A percentile compares a stretch with the other conserved stretches of the same genome.
Evolutionary conservation across 2,888 invertebrate genomes (phyloP).

Genomic region (Taenaris catops): DNA sequence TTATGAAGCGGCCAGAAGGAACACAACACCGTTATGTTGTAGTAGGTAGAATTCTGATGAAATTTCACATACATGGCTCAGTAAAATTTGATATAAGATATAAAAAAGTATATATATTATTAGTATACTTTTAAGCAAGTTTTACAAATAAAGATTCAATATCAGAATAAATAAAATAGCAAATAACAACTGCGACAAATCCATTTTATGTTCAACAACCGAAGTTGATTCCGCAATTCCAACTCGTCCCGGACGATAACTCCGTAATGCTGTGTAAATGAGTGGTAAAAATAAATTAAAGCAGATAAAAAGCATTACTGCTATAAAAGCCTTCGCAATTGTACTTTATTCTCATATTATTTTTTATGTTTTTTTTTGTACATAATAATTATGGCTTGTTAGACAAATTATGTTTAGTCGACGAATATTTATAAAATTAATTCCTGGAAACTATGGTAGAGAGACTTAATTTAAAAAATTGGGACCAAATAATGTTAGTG

Average conservation of each 20-base stretch:
- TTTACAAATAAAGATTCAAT: slow-evolving; percentile 3
- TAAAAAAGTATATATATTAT: too few species aligned
- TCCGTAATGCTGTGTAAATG: slow-evolving; percentile 15
- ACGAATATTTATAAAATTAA: too few species aligned
- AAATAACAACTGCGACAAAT: slow-evolving; percentile 14
- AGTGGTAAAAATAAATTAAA: slow-evolving; percentile 15
- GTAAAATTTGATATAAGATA: too few species aligned
- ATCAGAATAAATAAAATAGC: slow-evolving; percentile 9
- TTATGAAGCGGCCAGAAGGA: too few species aligned
- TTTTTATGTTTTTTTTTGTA: slow-evolving; percentile 6
- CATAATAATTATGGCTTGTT: neutral
- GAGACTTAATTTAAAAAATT: too few species aligned
- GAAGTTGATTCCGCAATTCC: slow-evolving; percentile 16
- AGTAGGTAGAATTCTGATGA: too few species aligned
- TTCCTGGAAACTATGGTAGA: too few species aligned
- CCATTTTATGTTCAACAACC: slow-evolving; percentile 17
- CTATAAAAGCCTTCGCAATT: slow-evolving; percentile 10
- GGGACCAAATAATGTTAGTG: too few species aligned
- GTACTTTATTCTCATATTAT: slow-evolving; percentile 11
- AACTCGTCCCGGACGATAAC: slow-evolving; percentile 17
- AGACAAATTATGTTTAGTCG: neutral
- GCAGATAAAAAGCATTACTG: slow-evolving; percentile 16
- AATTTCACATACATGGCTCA: too few species aligned
- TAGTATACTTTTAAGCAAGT: neutral
- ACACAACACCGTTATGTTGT: too few species aligned